Percentiles rank a stretch among this genome's conserved stretches.
phyloP scores from a whole-genome alignment of 2,113 vertebrate species.

The Asarcornis scutulata region DNA sequence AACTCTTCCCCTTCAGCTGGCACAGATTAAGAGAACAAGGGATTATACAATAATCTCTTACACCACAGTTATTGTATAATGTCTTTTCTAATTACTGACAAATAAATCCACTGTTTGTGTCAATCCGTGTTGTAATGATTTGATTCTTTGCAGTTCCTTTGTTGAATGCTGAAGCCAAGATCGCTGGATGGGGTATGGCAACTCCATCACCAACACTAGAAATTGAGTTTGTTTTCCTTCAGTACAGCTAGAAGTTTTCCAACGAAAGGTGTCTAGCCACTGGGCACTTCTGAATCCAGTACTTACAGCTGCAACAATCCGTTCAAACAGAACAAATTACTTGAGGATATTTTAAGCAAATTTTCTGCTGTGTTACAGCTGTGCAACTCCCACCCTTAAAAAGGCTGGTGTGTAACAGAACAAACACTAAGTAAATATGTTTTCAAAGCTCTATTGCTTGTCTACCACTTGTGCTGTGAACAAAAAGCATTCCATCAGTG shows the following conservation, averaged over 20 bases:
- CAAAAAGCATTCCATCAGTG: neutral
- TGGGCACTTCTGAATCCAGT: neutral
- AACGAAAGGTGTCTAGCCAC: neutral
- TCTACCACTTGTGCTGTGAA: neutral
- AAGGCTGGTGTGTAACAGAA: neutral
- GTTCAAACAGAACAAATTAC: neutral
- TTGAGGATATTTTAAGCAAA: neutral
- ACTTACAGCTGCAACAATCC: neutral
- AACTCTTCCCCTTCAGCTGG: neutral
- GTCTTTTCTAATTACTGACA: neutral
- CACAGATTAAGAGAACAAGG: neutral
- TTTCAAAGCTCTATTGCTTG: neutral
- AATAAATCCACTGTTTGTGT: neutral
- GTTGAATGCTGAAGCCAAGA: neutral
- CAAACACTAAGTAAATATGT: slow-evolving; percentile 23
- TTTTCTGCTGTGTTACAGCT: neutral
- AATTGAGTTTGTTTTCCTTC: neutral
- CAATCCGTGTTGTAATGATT: neutral
- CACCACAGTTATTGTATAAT: too few species aligned
- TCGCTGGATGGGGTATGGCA: neutral
- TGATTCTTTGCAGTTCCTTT: neutral
- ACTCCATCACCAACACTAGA: neutral
- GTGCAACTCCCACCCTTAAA: neutral
- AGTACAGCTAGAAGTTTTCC: neutral
- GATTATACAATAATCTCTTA: neutral